Percentiles rank a stretch among this genome's conserved stretches.
phyloP scores from a whole-genome alignment of 2,888 invertebrate species.

The Nemapogon koenigi region DNA sequence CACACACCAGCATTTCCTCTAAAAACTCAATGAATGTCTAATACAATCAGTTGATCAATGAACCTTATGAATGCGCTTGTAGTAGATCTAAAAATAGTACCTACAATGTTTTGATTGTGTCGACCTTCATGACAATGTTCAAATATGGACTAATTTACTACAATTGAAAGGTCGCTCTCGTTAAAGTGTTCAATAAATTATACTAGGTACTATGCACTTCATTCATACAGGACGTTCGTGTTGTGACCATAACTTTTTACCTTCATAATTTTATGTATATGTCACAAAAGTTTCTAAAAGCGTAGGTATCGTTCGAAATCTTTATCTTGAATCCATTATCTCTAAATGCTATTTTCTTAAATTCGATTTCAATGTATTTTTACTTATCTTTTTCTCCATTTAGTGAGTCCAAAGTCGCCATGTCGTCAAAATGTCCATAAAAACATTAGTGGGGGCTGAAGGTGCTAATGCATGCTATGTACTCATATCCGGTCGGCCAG shows the following conservation, averaged over 20 bases:
- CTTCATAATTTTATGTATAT: neutral
- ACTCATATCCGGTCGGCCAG: conserved; percentile 55
- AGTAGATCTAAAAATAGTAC: conserved; percentile 3
- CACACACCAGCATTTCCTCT: too few relatives aligned
- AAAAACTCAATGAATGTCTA: too few relatives aligned
- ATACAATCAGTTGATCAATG: too few relatives aligned
- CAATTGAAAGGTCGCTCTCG: conserved; percentile 4
- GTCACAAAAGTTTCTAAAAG: neutral
- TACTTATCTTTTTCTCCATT: neutral
- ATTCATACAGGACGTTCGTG: neutral
- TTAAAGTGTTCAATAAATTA: too few relatives aligned
- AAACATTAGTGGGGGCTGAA: conserved; percentile 56
- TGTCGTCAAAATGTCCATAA: conserved; percentile 25
- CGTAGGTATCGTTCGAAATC: neutral
- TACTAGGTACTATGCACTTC: too few relatives aligned
- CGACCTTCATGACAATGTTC: conserved; percentile 5
- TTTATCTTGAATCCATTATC: too few relatives aligned
- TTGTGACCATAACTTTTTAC: neutral
- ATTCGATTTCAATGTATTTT: too few relatives aligned
- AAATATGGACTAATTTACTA: conserved; percentile 5
- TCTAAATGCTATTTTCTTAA: too few relatives aligned
- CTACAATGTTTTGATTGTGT: neutral
- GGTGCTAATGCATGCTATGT: conserved; percentile 59
- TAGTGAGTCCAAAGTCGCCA: neutral
- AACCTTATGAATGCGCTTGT: too few relatives aligned